Percentiles rank a stretch among this genome's conserved stretches.
Evolutionary conservation across 2,797 vertebrate species (phyloP).

Genomic region (Sebastes melanostomus): DNA sequence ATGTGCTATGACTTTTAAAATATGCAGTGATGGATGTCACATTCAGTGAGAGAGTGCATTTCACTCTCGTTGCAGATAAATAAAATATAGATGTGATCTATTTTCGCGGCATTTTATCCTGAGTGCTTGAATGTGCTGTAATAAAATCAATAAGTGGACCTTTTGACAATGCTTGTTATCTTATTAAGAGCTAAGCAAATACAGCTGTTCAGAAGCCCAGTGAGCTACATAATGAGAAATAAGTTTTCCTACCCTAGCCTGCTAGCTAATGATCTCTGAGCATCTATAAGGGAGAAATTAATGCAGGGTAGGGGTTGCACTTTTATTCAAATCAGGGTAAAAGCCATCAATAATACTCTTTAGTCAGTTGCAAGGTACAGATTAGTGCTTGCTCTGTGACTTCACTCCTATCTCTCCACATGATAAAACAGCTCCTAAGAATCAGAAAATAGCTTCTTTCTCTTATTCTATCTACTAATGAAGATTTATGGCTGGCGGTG

Average conservation of each 20-base stretch:
- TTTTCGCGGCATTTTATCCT: slow-evolving; percentile 55
- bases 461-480: slow-evolving; percentile 74
- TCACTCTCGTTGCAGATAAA: slow-evolving; percentile 46
- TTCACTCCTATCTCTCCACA: slow-evolving; percentile 54
- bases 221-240: slow-evolving; percentile 66
- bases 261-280: slow-evolving; percentile 71
- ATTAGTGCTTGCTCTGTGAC: slow-evolving; percentile 60
- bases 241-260: slow-evolving; percentile 31
- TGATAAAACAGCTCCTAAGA: slow-evolving; percentile 66
- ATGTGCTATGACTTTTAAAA: slow-evolving; percentile 64
- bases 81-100: slow-evolving; percentile 63
- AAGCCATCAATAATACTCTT: slow-evolving; percentile 75
- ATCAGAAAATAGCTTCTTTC: slow-evolving; percentile 70
- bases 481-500: slow-evolving; percentile 78
- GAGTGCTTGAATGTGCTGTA: slow-evolving; percentile 28
- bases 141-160: slow-evolving; percentile 74
- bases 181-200: slow-evolving; percentile 70
- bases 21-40: slow-evolving; percentile 72
- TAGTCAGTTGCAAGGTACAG: slow-evolving; percentile 60
- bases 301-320: slow-evolving; percentile 18
- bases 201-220: slow-evolving; percentile 50
- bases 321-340: slow-evolving; percentile 64
- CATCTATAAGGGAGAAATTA: slow-evolving; percentile 40
- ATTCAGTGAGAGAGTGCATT: slow-evolving; percentile 47
- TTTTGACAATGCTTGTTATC: slow-evolving; percentile 70